A percentile compares a stretch with the other conserved stretches of the same genome.
Conservation (phyloP, 2,888 invertebrate genomes). For the Patella ulyssiponensis region DNA sequence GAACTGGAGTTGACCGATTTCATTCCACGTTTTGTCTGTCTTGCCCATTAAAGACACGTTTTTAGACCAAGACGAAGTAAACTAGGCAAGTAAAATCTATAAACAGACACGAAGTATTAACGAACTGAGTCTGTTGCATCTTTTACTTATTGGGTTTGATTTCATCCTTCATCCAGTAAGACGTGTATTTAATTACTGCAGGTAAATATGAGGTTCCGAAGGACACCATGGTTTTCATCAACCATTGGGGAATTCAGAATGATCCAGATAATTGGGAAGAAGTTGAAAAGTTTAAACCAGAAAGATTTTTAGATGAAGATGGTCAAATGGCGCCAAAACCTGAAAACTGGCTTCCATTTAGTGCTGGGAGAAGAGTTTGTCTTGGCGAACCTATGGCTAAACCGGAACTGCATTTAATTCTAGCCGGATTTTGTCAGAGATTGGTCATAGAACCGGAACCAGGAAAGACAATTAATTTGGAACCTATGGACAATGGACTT, state of each 20-base stretch:
- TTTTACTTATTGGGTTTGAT: no score
- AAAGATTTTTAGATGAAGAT: constrained; percentile 47
- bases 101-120: no score
- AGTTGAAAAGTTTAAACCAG: constrained; percentile 49
- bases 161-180: background rate
- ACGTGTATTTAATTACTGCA: constrained; percentile 21
- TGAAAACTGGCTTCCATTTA: constrained; percentile 55
- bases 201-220: constrained; percentile 53
- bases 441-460: constrained; percentile 41
- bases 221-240: constrained; percentile 48
- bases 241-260: constrained; percentile 50
- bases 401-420: constrained; percentile 48
- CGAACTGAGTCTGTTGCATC: no score
- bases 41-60: no score
- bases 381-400: constrained; percentile 57
- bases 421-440: constrained; percentile 43
- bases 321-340: constrained; percentile 52
- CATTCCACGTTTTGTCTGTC: no score
- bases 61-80: no score
- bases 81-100: no score
- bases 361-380: constrained; percentile 54
- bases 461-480: constrained; percentile 34
- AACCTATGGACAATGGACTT: constrained; percentile 15
- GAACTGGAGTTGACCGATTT: no score
- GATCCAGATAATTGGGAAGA: constrained; percentile 51